Percentiles rank a stretch among this genome's conserved stretches.
Conservation (phyloP, 2,797 vertebrate genomes). For the Rhinoraja longicauda region DNA sequence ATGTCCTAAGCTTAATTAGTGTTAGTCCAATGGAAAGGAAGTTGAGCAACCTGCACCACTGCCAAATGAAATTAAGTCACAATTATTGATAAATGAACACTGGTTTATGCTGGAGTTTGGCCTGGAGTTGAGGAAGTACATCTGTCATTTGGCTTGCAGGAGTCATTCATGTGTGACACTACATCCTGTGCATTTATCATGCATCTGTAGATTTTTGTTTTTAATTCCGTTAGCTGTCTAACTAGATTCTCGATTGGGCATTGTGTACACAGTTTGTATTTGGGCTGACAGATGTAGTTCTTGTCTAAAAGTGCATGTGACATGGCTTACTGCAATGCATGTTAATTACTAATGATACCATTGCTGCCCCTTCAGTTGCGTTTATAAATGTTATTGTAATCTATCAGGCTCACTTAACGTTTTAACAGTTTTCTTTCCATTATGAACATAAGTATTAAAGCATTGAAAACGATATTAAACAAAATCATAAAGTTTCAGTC, state of each 20-base stretch:
- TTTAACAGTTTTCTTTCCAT: neutral
- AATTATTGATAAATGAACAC: slow-evolving; percentile 86
- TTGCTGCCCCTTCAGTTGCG: slow-evolving; percentile 41
- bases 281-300: slow-evolving; percentile 63
- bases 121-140: slow-evolving; percentile 74
- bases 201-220: slow-evolving; percentile 72
- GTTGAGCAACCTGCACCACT: slow-evolving; percentile 62
- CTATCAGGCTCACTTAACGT: neutral
- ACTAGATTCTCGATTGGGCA: slow-evolving; percentile 60
- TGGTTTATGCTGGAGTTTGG: slow-evolving; percentile 75
- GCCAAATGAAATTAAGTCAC: slow-evolving; percentile 82
- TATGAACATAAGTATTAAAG: neutral
- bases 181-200: slow-evolving; percentile 76
- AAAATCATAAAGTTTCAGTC: neutral
- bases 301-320: slow-evolving; percentile 58
- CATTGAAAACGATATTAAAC: neutral
- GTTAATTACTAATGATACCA: slow-evolving; percentile 54
- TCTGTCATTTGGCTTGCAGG: slow-evolving; percentile 69
- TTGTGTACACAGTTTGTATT: slow-evolving; percentile 52
- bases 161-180: slow-evolving; percentile 69
- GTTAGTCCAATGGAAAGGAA: slow-evolving; percentile 71
- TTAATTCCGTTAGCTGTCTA: slow-evolving; percentile 71
- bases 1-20: slow-evolving; percentile 62
- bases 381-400: slow-evolving; percentile 16
- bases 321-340: slow-evolving; percentile 53